Base-by-base conservation (phyloP, 2,797 vertebrate genomes). In the Tokudaia tokunoshimensis region DNA sequence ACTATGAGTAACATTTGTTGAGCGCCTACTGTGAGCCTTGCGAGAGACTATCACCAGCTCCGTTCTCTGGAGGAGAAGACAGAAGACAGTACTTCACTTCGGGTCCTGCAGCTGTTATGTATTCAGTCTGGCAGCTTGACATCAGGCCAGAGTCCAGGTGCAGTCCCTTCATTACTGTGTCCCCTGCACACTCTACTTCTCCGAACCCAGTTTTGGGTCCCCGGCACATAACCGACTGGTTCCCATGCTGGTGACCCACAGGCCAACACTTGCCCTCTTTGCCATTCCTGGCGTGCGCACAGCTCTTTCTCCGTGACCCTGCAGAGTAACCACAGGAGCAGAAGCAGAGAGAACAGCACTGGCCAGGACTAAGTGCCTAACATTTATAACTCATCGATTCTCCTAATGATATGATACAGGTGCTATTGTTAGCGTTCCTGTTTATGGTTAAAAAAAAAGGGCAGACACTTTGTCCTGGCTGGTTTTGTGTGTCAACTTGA, bases 341-440 rank as follows among this genome's bases (percentile, higher is more conserved):
- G 22, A n/a, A 85, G 14, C 29, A 34, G 70, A 29, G 59, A 31
- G 61, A 7, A 31, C 3, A 34, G 52, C 3, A 19, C 13, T n/a
- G 72, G 84, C 93, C 94, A 82, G 84, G 55, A 31, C 67, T 63
- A 78, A 95, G 94, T 86, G 89, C 84, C 81, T 93, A 44, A 31
- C 2, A 8, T 24, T 12, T 37, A 34, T 41, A 90, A 63, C 37
- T 91, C 78, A 70, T 34, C 57, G 8, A 37, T 47, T 72, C 41
- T 87, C 75, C 26, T 72, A 61, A 0, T 6, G 15, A n/a, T 41
- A 34, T 37, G 29, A 24, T 24, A 13, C 31, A 22, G 75, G 20
- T 7, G 41, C 81, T 72, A 26, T 74, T 87, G 72, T 92, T 80
- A 95, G 74, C 37, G 44, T 72, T 34, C 13, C 74, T 14, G 44